Percentiles rank a stretch among this genome's conserved stretches.
These are phyloP conservation scores for Dendrolimus kikuchii DNA, from an alignment of 1,140 invertebrate genomes.

Conservation along the genomic window DNA sequence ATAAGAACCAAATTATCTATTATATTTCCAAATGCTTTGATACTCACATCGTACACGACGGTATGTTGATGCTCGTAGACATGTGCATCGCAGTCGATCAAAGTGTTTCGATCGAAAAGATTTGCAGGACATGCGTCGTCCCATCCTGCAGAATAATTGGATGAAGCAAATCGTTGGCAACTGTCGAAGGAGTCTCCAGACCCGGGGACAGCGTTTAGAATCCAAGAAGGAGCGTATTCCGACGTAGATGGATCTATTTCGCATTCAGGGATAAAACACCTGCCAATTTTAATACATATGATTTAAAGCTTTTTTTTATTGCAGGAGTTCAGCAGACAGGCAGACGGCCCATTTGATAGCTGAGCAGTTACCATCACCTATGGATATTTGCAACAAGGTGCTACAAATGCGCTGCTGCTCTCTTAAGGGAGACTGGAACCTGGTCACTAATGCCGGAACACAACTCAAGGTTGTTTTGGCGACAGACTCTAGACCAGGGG, in stretches of 20 bases:
- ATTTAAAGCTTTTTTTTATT: too few species aligned
- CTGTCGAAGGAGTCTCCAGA: constrained; percentile 7
- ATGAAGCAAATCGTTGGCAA: constrained; percentile 16
- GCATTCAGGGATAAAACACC: constrained; percentile 15
- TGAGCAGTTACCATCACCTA: too few species aligned
- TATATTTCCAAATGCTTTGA: background rate
- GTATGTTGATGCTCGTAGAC: constrained; percentile 26
- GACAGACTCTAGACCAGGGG: too few species aligned
- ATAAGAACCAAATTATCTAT: too few species aligned
- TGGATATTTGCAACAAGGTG: too few species aligned
- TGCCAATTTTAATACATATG: constrained; percentile 1
- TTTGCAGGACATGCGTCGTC: constrained; percentile 20
- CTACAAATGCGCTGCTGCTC: too few species aligned
- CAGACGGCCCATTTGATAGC: too few species aligned
- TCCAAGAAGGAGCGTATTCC: constrained; percentile 5
- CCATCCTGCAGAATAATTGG: background rate
- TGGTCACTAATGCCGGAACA: too few species aligned
- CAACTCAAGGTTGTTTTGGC: too few species aligned
- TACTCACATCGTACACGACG: constrained; percentile 47
- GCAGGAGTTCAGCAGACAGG: too few species aligned
- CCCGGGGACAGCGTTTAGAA: constrained; percentile 10
- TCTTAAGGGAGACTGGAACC: too few species aligned
- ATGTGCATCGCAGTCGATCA: constrained; percentile 18
- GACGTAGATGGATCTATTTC: constrained; percentile 2
- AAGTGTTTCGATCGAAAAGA: constrained; percentile 32